A percentile compares a stretch with the other conserved stretches of the same genome.
Conservation (phyloP, 2,113 vertebrate genomes). For the Alethe diademata region DNA sequence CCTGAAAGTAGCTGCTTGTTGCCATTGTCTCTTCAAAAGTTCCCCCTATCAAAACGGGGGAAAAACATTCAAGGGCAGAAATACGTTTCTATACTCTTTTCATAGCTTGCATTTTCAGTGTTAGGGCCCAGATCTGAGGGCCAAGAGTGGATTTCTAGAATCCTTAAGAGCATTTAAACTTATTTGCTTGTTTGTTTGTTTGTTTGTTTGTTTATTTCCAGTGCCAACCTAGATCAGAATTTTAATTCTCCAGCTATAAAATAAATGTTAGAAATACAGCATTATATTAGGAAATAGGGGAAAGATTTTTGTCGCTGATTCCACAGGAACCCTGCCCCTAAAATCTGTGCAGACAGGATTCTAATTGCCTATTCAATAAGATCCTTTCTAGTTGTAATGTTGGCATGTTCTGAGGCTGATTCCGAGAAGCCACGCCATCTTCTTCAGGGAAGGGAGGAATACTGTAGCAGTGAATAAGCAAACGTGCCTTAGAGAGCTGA, state of each 20-base stretch:
- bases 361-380: not conserved
- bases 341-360: not conserved
- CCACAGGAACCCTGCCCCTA: not conserved
- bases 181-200: not conserved
- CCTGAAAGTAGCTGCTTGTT: not conserved
- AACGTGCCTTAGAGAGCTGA: not conserved
- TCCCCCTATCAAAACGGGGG: accelerated
- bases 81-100: not conserved
- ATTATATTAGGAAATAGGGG: not conserved
- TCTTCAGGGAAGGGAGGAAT: not conserved
- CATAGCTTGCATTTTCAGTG: not conserved
- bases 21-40: not conserved
- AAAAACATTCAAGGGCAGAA: not conserved
- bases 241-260: not conserved
- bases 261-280: not conserved
- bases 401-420: not conserved
- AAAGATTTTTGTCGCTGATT: accelerated
- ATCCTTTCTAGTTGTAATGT: not conserved
- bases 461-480: not conserved
- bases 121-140: not conserved
- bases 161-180: not conserved
- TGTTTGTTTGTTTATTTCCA: not conserved
- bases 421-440: not conserved
- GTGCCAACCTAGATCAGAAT: not conserved
- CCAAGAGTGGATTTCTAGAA: not conserved